These are phyloP conservation scores for Pegoplata infirma DNA, from an alignment of 2,888 invertebrate genomes.

Conservation along the genomic window DNA sequence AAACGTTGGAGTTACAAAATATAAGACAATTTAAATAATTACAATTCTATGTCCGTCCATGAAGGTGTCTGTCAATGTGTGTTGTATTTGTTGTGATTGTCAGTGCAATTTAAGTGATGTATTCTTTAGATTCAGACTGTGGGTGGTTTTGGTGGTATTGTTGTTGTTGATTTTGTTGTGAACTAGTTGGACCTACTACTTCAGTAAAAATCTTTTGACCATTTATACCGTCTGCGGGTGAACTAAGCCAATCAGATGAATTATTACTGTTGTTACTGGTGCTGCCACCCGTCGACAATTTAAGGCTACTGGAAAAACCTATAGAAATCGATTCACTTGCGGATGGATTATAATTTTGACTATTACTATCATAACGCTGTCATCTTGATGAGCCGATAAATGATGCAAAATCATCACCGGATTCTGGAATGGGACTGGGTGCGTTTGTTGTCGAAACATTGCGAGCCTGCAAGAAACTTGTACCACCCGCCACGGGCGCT, in stretches of 20 bases:
- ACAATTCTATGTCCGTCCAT: not conserved
- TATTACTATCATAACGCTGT: conserved; percentile 70
- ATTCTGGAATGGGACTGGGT: conserved; percentile 71
- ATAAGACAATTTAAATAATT: not conserved
- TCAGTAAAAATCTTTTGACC: conserved; percentile 29
- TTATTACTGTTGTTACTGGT: conserved; percentile 64
- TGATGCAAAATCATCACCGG: conserved; percentile 72
- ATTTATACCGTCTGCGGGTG: conserved; percentile 38
- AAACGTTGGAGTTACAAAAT: conserved; percentile 5
- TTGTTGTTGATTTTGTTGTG: conserved; percentile 45
- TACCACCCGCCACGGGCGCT: conserved; percentile 66
- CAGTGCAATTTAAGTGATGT: conserved; percentile 70
- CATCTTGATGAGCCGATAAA: conserved; percentile 71
- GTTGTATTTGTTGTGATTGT: conserved; percentile 19
- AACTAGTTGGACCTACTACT: conserved; percentile 30
- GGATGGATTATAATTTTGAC: conserved; percentile 70
- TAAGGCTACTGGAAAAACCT: conserved; percentile 73
- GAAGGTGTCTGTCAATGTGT: not conserved
- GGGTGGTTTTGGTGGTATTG: conserved; percentile 41
- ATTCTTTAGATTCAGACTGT: conserved; percentile 65
- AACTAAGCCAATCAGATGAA: conserved; percentile 72
- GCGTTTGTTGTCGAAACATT: conserved; percentile 65
- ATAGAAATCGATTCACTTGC: conserved; percentile 72
- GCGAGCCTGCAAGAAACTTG: conserved; percentile 70
- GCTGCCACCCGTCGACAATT: conserved; percentile 66